Evolutionary conservation across 2,113 vertebrate species (phyloP).

Genomic region (Jaculus jaculus): DNA sequence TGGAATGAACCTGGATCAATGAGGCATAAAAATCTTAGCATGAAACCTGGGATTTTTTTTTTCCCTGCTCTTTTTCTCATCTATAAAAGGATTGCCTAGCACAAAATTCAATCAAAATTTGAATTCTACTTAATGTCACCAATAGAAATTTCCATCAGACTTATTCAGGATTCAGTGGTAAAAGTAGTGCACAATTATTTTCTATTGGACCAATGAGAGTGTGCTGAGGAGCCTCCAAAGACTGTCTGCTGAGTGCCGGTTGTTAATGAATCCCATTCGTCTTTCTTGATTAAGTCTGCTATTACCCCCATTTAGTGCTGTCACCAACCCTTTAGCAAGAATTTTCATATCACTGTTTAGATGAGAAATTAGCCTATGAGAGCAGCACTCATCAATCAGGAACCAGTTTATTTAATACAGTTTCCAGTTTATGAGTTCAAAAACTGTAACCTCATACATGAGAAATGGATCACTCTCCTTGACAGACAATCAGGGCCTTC

Average conservation of each 20-base stretch:
- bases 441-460: constrained; percentile 70
- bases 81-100: constrained; percentile 21
- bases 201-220: constrained; percentile 80
- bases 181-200: constrained; percentile 78
- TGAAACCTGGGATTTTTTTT: not conserved
- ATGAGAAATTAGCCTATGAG: constrained; percentile 85
- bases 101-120: constrained; percentile 51
- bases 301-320: constrained; percentile 86
- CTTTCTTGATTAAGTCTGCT: constrained; percentile 88
- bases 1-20: constrained; percentile 15
- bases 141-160: constrained; percentile 65
- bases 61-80: not conserved
- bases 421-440: constrained; percentile 81
- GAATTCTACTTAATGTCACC: constrained; percentile 68
- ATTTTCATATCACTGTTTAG: constrained; percentile 85
- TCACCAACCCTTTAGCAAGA: constrained; percentile 83
- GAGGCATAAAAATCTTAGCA: constrained; percentile 1
- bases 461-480: constrained; percentile 67
- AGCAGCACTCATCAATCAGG: constrained; percentile 81
- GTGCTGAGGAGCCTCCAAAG: constrained; percentile 82
- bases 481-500: constrained; percentile 39
- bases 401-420: constrained; percentile 82
- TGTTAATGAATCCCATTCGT: constrained; percentile 90
- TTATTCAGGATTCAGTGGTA: constrained; percentile 72
- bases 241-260: constrained; percentile 82